These are phyloP conservation scores for Pseudomyrmex flavicornis DNA, from an alignment of 1,140 invertebrate genomes.

Conservation along the genomic window DNA sequence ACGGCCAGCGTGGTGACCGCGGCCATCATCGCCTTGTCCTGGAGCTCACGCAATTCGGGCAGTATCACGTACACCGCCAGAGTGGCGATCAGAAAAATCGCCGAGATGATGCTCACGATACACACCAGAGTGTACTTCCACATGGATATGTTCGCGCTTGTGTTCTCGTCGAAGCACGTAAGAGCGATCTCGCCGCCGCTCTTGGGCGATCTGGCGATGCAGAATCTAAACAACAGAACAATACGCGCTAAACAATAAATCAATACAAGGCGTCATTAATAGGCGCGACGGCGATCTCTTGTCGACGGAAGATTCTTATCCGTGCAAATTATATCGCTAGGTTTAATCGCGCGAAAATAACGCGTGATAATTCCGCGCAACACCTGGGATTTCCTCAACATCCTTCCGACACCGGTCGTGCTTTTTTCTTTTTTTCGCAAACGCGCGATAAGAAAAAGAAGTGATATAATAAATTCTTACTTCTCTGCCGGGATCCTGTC, in stretches of 20 bases:
- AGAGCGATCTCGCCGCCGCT: slow-evolving; percentile 81
- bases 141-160: slow-evolving; percentile 5
- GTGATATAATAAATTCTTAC: slow-evolving; percentile 35
- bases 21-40: slow-evolving; percentile 85
- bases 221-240: slow-evolving; percentile 83
- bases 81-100: slow-evolving; percentile 86
- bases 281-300: background rate
- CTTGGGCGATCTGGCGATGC: slow-evolving; percentile 69
- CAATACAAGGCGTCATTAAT: background rate
- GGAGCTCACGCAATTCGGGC: slow-evolving; percentile 86
- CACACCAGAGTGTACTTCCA: slow-evolving; percentile 82
- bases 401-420: background rate
- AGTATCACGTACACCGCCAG: slow-evolving; percentile 86
- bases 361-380: background rate
- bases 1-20: slow-evolving; percentile 86
- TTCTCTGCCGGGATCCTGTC: slow-evolving; percentile 37
- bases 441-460: background rate
- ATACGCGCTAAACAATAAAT: slow-evolving; percentile 15
- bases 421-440: background rate
- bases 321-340: background rate
- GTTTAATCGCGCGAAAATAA: slow-evolving; percentile 7
- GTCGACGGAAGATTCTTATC: background rate
- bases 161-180: slow-evolving; percentile 84
- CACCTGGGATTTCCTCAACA: slow-evolving; percentile 18
- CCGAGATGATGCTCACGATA: slow-evolving; percentile 86